Evolutionary conservation across 2,113 vertebrate species (phyloP), one percentile per base, ranked within the genome.

Genomic region (Cyprinodon variegatus): DNA sequence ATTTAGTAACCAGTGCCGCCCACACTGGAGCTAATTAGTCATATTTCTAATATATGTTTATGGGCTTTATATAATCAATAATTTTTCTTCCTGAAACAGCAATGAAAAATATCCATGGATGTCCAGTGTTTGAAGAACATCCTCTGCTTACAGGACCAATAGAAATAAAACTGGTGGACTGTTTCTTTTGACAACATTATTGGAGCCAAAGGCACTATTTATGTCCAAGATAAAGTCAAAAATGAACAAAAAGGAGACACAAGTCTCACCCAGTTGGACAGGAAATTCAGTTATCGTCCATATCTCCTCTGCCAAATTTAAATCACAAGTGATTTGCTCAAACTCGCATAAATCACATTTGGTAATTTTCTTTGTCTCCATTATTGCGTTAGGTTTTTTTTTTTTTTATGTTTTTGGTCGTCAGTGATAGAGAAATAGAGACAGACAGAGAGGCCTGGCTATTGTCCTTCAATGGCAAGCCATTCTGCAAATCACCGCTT

Each of bases 401-500:
- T 87, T 87, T 87, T 38, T 64, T 13, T 8, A 39, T 90, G 63
- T 83, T 65, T 70, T 81, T 87, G 80, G 77, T 77, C 50, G 60
- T 70, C 87, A 82, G 79, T 83, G 83, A 90, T 83, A 86, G 85
- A 82, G 73, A 82, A 69, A 57, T 57, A 68, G 82, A 80, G 85
- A 81, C 71, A 73, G 65, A 68, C 64, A 73, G 70, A 81, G 86
- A 69, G 82, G 92, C 83, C 94, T 96, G 95, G 83, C 68, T 82
- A 93, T 94, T 93, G 93, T 96, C 95, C 95, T 91, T 94, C 93
- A 94, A 88, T 93, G 87, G 91, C 90, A 77, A 87, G 87, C 94
- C 86, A 90, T 91, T 91, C 93, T 87, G 90, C 91, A 92, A 91
- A 89, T 82, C 91, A 92, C 80, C 87, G 89, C 90, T 93, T 78